Evolutionary conservation across 2,113 vertebrate genomes (phyloP), one percentile per base, ranked within the genome.

Genomic region (human): DNA sequence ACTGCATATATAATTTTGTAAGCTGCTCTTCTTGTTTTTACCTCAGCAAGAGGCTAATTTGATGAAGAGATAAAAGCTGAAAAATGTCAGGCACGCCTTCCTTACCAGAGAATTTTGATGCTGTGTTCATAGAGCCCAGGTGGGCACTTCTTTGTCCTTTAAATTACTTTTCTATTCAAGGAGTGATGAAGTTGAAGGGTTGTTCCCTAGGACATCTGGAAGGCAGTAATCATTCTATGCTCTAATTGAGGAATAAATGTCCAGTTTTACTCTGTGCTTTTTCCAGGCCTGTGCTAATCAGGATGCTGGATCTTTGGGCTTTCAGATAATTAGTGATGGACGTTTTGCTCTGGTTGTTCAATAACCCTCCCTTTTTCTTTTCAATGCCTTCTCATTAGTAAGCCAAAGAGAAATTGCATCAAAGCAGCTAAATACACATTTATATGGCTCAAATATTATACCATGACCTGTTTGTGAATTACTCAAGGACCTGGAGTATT

Each of bases 191-290:
- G 82, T 80, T 91, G 91, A 86, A 92, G 76, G 38, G n/a, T 85
- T 61, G 40, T 48, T 93, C 81, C 38, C 64, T 9, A 13, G 87
- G 66, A 80, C 87, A 90, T 96, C 87, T 87, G 83, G 72, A 85
- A 84, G 59, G 66, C 94, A 96, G 70, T 80, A 84, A 94, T 94
- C 95, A 85, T 75, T 88, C 80, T 94, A 80, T 57, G 87, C 48
- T 81, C 84, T 98, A 97, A 98, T 92, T 97, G 95, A 93, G 96
- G 93, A 96, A 96, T 96, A 93, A 98, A 96, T 94, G 88, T 91
- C 93, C 57, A 43, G 68, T 96, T 96, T 97, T 68, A 93, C 57
- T 96, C 72, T 94, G 85, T 96, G 95, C 95, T 96, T 96, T 96
- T 96, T 93, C 94, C 95, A 98, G 95, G 76, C 85, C 88, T 96